phyloP scores from a whole-genome alignment of 2,888 invertebrate genomes.

The Nesidiocoris tenuis region DNA sequence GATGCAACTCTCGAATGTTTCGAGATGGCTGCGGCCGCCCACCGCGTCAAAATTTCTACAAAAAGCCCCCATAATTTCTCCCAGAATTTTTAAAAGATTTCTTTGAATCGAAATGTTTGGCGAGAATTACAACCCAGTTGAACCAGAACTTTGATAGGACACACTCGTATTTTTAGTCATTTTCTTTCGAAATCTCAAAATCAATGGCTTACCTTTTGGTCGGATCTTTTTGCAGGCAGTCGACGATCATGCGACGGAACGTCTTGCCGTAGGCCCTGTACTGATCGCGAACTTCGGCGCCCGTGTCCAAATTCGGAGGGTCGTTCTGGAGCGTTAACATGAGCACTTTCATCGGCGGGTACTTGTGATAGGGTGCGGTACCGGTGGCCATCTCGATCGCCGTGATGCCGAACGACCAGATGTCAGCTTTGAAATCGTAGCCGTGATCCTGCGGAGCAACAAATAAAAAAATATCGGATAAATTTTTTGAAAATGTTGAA shows the following conservation, averaged over 20 bases:
- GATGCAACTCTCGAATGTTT: no score
- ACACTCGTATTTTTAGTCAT: no score
- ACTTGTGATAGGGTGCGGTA: constrained; percentile 98
- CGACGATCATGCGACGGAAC: constrained; percentile 93
- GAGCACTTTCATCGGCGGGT: constrained; percentile 98
- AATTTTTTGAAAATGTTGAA: no score
- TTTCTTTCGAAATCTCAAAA: no score
- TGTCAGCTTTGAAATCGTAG: constrained; percentile 96
- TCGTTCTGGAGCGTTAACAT: constrained; percentile 98
- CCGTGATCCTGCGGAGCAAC: constrained; percentile 73
- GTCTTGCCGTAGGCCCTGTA: constrained; percentile 97
- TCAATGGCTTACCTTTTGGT: constrained; percentile 71
- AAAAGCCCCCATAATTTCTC: no score
- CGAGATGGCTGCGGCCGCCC: no score
- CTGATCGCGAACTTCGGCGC: constrained; percentile 94
- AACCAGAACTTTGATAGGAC: no score
- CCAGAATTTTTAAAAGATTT: no score
- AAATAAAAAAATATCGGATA: constrained; percentile 5
- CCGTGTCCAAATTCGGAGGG: constrained; percentile 93
- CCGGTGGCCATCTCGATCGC: constrained; percentile 99
- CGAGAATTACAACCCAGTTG: no score
- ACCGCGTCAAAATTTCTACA: no score
- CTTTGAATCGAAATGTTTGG: no score
- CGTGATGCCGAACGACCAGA: constrained; percentile 93
- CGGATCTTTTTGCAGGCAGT: constrained; percentile 95